These are phyloP conservation scores for Sphinx pinastri DNA, from an alignment of 2,888 invertebrate genomes.

Conservation along the genomic window DNA sequence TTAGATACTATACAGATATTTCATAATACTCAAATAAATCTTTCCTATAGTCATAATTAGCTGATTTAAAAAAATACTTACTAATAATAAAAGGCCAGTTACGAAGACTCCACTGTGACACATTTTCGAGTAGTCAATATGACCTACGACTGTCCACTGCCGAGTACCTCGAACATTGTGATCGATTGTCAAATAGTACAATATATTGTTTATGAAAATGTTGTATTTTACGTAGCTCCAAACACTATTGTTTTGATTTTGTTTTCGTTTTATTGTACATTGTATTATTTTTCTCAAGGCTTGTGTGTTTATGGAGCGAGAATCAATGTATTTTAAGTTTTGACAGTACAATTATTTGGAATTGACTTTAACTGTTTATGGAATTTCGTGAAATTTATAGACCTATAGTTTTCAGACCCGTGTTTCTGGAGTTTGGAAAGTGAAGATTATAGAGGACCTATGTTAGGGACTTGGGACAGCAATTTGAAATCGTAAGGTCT, in stretches of 20 bases:
- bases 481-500: too few species aligned
- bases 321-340: not conserved
- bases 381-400: too few species aligned
- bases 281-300: not conserved
- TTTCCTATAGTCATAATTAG: too few species aligned
- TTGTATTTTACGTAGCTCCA: conserved; percentile 31
- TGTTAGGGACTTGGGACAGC: too few species aligned
- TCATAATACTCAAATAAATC: too few species aligned
- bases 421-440: too few species aligned
- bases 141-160: conserved; percentile 40
- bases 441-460: too few species aligned
- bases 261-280: conserved; percentile 30
- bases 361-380: too few species aligned
- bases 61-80: conserved; percentile 38
- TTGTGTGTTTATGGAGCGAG: not conserved
- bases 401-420: too few species aligned
- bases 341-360: too few species aligned
- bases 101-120: conserved; percentile 35
- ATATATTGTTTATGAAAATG: conserved; percentile 50
- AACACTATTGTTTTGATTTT: conserved; percentile 18
- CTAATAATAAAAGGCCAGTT: conserved; percentile 36
- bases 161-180: conserved; percentile 39
- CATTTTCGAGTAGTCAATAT: conserved; percentile 47
- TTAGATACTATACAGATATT: too few species aligned
- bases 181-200: conserved; percentile 39